These are phyloP conservation scores for Bicyclus anynana DNA, from an alignment of 1,140 invertebrate genomes.

Conservation along the genomic window DNA sequence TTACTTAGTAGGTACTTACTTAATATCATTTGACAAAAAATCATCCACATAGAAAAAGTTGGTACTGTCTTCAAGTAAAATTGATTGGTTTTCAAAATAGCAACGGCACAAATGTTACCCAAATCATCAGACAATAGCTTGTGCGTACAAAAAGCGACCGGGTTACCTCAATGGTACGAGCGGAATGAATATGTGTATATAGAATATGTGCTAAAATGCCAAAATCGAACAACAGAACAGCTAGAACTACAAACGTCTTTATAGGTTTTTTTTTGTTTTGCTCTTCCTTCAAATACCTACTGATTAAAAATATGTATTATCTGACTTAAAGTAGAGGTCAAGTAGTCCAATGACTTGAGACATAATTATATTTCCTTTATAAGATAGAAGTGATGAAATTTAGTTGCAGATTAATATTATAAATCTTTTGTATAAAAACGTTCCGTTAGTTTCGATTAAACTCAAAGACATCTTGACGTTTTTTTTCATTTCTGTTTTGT, in stretches of 20 bases:
- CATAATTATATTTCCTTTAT: too few relatives aligned
- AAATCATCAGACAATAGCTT: slow-evolving; percentile 28
- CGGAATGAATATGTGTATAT: slow-evolving; percentile 18
- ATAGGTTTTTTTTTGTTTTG: neutral
- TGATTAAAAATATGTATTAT: too few relatives aligned
- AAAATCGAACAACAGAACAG: neutral
- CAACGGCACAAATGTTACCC: slow-evolving; percentile 14
- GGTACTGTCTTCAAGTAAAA: slow-evolving; percentile 10
- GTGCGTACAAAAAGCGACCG: slow-evolving; percentile 50
- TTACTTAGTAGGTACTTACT: too few relatives aligned
- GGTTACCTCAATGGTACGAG: slow-evolving; percentile 45
- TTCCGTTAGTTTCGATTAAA: too few relatives aligned
- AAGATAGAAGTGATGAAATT: too few relatives aligned
- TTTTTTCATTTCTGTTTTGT: too few relatives aligned
- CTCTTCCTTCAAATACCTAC: too few relatives aligned
- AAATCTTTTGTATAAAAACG: too few relatives aligned
- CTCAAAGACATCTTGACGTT: too few relatives aligned
- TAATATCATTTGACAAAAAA: neutral
- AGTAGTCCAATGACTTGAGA: too few relatives aligned
- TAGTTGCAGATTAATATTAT: too few relatives aligned
- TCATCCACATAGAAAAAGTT: neutral
- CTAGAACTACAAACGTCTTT: neutral
- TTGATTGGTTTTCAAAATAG: slow-evolving; percentile 16
- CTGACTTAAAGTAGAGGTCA: too few relatives aligned
- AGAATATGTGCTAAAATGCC: neutral